Evolutionary conservation across 2,888 invertebrate species (phyloP).

Genomic region (Argyresthia goedartella): DNA sequence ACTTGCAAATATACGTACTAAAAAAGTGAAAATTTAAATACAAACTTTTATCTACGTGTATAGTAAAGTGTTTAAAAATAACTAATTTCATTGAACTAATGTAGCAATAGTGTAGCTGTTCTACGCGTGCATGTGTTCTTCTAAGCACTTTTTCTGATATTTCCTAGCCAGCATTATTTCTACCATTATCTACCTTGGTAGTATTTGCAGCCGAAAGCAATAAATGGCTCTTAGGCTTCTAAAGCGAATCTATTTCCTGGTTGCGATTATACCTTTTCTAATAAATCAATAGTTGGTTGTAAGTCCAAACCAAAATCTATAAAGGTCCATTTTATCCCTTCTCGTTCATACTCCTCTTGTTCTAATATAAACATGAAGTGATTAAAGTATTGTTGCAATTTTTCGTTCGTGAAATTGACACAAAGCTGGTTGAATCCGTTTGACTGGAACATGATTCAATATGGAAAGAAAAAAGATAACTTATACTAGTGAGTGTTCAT

Average conservation of each 20-base stretch:
- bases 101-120: too few species aligned
- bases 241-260: slow-evolving; percentile 11
- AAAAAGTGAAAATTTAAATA: too few species aligned
- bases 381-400: slow-evolving; percentile 96
- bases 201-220: too few species aligned
- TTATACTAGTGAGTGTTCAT: not conserved
- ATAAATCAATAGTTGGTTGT: slow-evolving; percentile 89
- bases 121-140: too few species aligned
- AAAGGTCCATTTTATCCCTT: slow-evolving; percentile 92
- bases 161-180: too few species aligned
- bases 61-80: too few species aligned
- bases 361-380: slow-evolving; percentile 97
- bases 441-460: slow-evolving; percentile 70
- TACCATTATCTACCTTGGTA: too few species aligned
- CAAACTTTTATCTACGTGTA: too few species aligned
- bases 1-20: too few species aligned
- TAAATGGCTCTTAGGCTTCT: not conserved
- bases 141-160: too few species aligned
- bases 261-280: slow-evolving; percentile 83
- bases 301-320: slow-evolving; percentile 97
- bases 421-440: slow-evolving; percentile 96
- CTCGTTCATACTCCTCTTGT: slow-evolving; percentile 95
- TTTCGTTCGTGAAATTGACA: slow-evolving; percentile 97
- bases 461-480: slow-evolving; percentile 25
- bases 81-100: too few species aligned